Conservation (phyloP, 2,113 vertebrate genomes). For the Gnathonemus longibarbis region DNA sequence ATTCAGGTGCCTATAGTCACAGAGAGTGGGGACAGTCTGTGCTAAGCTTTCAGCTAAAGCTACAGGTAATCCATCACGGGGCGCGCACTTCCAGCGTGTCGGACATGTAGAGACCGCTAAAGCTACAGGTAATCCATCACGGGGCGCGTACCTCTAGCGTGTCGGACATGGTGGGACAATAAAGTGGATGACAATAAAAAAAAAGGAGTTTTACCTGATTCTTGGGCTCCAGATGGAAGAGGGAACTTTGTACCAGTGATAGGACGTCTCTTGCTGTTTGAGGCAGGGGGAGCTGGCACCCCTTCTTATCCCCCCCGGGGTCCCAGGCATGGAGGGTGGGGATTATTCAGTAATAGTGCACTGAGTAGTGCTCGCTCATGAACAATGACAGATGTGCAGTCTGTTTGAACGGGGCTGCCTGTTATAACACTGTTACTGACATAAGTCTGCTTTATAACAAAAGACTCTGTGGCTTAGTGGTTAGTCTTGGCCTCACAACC, state of each 20-base stretch:
- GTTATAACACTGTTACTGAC: not conserved
- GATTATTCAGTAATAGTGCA: not conserved
- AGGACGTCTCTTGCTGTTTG: not conserved
- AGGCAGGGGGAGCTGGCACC: not conserved
- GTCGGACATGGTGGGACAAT: not conserved
- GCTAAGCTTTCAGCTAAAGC: not conserved
- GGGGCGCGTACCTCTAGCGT: not conserved
- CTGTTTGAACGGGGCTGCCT: not conserved
- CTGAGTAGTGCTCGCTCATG: not conserved
- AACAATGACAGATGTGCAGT: not conserved
- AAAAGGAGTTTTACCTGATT: not conserved
- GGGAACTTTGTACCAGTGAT: not conserved
- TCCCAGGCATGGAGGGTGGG: not conserved
- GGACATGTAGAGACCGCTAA: not conserved
- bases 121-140: not conserved
- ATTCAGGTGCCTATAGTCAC: not conserved
- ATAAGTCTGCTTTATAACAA: not conserved
- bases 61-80: not conserved
- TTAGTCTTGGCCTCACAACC: not conserved
- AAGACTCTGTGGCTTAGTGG: not conserved
- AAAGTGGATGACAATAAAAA: not conserved
- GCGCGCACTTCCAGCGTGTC: not conserved
- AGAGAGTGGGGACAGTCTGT: not conserved
- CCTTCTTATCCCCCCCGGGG: not conserved
- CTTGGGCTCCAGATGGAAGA: not conserved